phyloP scores from a whole-genome alignment of 2,888 invertebrate species.

The Noctua janthina region DNA sequence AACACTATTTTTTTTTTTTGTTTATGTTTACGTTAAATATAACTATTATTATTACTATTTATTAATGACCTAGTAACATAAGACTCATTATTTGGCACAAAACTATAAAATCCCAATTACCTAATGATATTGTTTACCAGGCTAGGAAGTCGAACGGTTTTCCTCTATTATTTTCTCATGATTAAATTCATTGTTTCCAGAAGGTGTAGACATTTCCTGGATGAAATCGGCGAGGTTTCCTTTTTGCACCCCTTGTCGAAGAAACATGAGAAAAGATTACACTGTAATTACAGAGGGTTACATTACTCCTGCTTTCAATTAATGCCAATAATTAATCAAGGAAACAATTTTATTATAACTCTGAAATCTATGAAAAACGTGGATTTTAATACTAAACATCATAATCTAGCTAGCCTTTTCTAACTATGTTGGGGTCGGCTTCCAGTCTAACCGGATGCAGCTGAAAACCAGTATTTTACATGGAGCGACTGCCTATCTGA shows the following conservation, averaged over 20 bases:
- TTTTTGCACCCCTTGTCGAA: conserved; percentile 25
- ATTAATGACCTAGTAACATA: too few species aligned
- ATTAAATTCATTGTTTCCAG: conserved; percentile 47
- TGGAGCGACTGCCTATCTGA: not conserved
- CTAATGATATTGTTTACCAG: conserved; percentile 22
- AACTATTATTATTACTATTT: too few species aligned
- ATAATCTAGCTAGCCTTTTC: not conserved
- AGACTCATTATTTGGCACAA: too few species aligned
- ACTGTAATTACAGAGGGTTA: conserved; percentile 18
- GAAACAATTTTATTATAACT: not conserved
- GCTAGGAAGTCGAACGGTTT: conserved; percentile 6
- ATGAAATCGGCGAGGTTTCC: conserved; percentile 16
- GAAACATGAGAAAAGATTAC: conserved; percentile 20
- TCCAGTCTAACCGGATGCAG: not conserved
- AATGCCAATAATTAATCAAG: conserved; percentile 5
- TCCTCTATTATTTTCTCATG: conserved; percentile 46
- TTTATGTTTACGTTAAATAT: too few species aligned
- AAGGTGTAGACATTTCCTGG: conserved; percentile 23
- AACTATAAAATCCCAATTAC: conserved; percentile 4
- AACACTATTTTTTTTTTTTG: too few species aligned
- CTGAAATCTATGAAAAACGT: not conserved
- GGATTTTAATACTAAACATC: not conserved
- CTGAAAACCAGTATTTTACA: not conserved
- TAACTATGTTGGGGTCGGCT: not conserved
- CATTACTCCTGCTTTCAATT: not conserved